phyloP scores from a whole-genome alignment of 2,797 vertebrate species.

The Masticophis lateralis region DNA sequence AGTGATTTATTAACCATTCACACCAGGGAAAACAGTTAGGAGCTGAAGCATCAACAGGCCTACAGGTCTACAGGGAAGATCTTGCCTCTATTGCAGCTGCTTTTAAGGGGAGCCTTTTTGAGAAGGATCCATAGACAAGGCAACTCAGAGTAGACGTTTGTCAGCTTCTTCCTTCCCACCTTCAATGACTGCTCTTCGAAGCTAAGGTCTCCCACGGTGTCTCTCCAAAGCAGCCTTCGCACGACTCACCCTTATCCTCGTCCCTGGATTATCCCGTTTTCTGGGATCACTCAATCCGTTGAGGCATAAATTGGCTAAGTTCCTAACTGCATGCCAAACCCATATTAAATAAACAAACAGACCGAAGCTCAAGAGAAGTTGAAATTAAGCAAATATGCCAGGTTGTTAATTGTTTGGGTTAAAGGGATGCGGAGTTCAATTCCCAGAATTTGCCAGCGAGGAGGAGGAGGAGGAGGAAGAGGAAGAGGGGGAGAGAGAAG shows the following conservation, averaged over 20 bases:
- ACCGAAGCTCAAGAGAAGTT: background rate
- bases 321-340: background rate
- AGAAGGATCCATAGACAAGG: background rate
- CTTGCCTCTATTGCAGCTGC: background rate
- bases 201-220: background rate
- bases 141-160: background rate
- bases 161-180: background rate
- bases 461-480: background rate
- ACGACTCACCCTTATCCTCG: background rate
- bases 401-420: background rate
- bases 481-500: too few species aligned
- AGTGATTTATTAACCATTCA: too few species aligned
- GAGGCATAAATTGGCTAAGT: background rate
- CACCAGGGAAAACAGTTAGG: too few species aligned
- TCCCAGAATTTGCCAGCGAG: background rate
- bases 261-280: background rate
- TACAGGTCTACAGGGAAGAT: background rate
- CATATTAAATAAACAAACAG: background rate
- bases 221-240: background rate
- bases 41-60: too few species aligned
- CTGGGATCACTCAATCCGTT: background rate
- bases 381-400: background rate
- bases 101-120: background rate
- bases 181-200: background rate
- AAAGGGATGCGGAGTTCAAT: background rate